Base-by-base conservation (phyloP, 2,888 invertebrate species). In the Dicranocentrus wangi region DNA sequence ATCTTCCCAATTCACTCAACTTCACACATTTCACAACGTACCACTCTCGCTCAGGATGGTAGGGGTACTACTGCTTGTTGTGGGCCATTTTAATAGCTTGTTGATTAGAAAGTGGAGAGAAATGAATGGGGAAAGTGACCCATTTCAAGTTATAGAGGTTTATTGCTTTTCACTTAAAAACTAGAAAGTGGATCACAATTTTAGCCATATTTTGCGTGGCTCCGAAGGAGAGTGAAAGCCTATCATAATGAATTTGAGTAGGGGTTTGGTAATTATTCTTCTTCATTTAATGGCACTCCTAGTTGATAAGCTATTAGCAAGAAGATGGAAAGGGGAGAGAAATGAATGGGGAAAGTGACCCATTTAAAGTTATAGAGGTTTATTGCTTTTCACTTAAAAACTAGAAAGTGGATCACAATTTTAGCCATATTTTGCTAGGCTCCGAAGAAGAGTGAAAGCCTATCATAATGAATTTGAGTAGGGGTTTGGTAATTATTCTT, bases 51-150 rank as follows among this genome's bases (percentile, higher is more conserved):
- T 39, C 39, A 8, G 39, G 39, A 39, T 7, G n/a, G n/a, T n/a
- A n/a, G n/a, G n/a, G n/a, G n/a, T n/a, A n/a, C 13, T 51, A 17
- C 17, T 51, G 51, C n/a, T 51, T 3, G 3, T 51, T 51, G 10
- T 51, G 13, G n/a, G 7, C 10, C 5, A 3, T n/a, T 51, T 51
- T 51, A 51, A 51, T 51, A n/a, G 51, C n/a, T 17, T 51, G 51
- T 51, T 51, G 51, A 51, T 51, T 51, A 51, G n/a, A 51, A 17
- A 39, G 51, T n/a, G n/a, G n/a, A 17, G n/a, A 51, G n/a, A 51
- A 51, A 51, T 51, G 51, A 51, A 51, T 51, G 51, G 51, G 51
- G 51, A 51, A 51, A 51, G 51, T 51, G 51, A n/a, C 10, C n/a
- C 51, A 51, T 8, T 51, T 51, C 7, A n/a, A 39, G 39, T 39